Conservation (phyloP, 2,113 vertebrate genomes). For the Phocoena phocoena region DNA sequence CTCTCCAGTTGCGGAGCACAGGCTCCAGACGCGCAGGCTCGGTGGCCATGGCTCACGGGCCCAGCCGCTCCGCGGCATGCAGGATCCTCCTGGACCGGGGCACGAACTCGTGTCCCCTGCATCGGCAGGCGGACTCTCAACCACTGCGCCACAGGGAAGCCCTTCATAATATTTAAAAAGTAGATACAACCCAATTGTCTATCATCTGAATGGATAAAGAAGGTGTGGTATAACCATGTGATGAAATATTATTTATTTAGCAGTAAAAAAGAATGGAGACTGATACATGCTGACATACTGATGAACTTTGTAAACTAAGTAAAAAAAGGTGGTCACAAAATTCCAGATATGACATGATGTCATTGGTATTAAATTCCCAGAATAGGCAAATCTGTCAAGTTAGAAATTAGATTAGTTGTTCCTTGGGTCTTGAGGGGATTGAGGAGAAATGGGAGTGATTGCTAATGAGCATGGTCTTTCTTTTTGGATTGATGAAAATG, state of each 20-base stretch:
- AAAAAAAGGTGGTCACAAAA: not conserved
- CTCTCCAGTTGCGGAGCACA: too few species aligned
- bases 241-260: not conserved
- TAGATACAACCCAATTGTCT: not conserved
- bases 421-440: not conserved
- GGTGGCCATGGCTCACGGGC: too few species aligned
- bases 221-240: not conserved
- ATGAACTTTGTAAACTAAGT: not conserved
- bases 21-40: too few species aligned
- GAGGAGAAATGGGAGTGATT: not conserved
- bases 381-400: not conserved
- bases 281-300: not conserved
- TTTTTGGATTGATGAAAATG: not conserved
- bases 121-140: too few species aligned
- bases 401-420: not conserved
- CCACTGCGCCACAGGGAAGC: too few species aligned
- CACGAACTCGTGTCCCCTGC: too few species aligned
- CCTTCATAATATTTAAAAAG: not conserved
- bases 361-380: not conserved
- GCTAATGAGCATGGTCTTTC: not conserved
- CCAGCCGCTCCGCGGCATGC: too few species aligned
- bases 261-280: not conserved
- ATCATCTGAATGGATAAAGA: not conserved
- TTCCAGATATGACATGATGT: not conserved
- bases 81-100: too few species aligned